Evolutionary conservation across 2,888 invertebrate species (phyloP).

Genomic region (Allygus modestus): DNA sequence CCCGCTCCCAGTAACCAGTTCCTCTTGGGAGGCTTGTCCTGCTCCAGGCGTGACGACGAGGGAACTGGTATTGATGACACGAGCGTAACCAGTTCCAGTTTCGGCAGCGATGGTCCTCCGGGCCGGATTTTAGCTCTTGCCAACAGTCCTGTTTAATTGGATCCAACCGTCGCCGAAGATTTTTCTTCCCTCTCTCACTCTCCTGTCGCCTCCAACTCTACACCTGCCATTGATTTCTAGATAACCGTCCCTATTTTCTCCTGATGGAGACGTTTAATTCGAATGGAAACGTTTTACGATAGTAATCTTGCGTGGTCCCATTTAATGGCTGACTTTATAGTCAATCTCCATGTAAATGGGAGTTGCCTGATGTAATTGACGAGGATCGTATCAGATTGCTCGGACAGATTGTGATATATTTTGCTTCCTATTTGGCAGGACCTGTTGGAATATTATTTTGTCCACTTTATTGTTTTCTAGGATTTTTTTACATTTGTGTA

Average conservation of each 20-base stretch:
- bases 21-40: background rate
- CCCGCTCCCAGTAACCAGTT: constrained; percentile 3
- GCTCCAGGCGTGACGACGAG: constrained; percentile 1
- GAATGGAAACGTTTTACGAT: background rate
- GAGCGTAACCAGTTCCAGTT: constrained; percentile 31
- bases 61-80: constrained; percentile 36
- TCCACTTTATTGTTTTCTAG: too few relatives aligned
- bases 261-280: constrained; percentile 4
- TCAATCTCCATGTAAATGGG: constrained; percentile 2
- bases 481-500: too few relatives aligned
- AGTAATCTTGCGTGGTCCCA: background rate
- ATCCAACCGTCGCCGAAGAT: background rate
- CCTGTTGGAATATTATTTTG: too few relatives aligned
- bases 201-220: constrained; percentile 12
- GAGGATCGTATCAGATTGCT: too few relatives aligned
- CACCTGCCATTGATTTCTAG: constrained; percentile 22
- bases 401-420: too few relatives aligned
- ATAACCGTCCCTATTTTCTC: constrained; percentile 24
- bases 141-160: constrained; percentile 36
- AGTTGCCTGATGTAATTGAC: background rate
- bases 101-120: constrained; percentile 23
- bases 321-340: constrained; percentile 4
- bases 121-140: constrained; percentile 6
- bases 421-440: too few relatives aligned
- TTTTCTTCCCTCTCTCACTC: background rate